phyloP scores from a whole-genome alignment of 1,140 invertebrate genomes.

The Eciton burchellii region DNA sequence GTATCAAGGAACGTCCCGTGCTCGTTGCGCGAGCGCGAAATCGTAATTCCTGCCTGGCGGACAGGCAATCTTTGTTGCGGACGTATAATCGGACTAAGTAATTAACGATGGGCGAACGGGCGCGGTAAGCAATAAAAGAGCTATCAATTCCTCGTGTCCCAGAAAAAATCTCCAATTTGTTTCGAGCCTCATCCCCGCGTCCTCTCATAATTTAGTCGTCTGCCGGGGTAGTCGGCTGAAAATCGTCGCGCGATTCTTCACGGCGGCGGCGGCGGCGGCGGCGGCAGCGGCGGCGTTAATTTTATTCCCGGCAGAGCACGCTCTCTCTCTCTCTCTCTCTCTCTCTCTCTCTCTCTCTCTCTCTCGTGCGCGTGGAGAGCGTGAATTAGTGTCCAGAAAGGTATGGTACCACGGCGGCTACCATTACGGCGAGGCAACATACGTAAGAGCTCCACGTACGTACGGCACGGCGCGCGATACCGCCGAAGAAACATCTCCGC shows the following conservation, averaged over 20 bases:
- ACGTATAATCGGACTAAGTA: not conserved
- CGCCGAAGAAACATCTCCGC: constrained; percentile 74
- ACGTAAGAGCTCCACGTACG: constrained; percentile 67
- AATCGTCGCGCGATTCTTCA: constrained; percentile 74
- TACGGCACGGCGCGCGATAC: constrained; percentile 67
- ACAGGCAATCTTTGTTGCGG: not conserved
- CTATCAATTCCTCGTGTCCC: constrained; percentile 59
- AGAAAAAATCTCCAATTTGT: constrained; percentile 58
- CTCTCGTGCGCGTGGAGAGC: constrained; percentile 58
- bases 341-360: too few relatives aligned
- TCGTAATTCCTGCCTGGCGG: too few relatives aligned
- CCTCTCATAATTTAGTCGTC: constrained; percentile 71
- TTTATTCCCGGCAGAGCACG: constrained; percentile 64
- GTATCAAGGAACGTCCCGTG: not conserved
- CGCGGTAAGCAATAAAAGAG: constrained; percentile 58
- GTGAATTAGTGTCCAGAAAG: constrained; percentile 75
- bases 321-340: too few relatives aligned
- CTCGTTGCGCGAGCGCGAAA: not conserved
- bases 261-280: constrained; percentile 59
- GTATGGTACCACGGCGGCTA: constrained; percentile 70
- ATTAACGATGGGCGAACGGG: constrained; percentile 2
- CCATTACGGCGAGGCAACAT: constrained; percentile 71
- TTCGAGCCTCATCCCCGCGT: constrained; percentile 46
- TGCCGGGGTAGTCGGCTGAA: constrained; percentile 57
- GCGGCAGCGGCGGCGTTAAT: constrained; percentile 65